Evolutionary conservation across 2,113 vertebrate genomes (phyloP), one percentile per base, ranked within the genome.

Genomic region (Lepidothrix coronata): DNA sequence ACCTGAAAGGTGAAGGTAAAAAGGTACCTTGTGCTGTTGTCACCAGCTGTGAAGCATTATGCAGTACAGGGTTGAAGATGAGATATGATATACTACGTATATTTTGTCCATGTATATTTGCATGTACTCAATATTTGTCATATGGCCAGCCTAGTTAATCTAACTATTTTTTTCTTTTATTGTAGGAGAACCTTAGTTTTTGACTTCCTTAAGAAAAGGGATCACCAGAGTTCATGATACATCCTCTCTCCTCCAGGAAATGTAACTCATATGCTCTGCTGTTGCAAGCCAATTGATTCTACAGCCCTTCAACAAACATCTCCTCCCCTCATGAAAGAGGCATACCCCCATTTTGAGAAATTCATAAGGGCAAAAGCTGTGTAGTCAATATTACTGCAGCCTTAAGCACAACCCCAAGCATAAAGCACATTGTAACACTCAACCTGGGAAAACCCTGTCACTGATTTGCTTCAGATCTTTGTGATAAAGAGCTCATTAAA

Each of bases 201-300:
- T 88, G 8, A 44, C 59, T 71, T 83, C 12, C 43, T 85, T 46
- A 49, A 59, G 49, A 55, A 88, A 90, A 41, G 1, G 0, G 0
- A 61, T 68, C 22, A 30, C 6, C 5, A 24, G 79, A 51, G 14
- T 46, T 57, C 14, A 24, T 44, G 21, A 8, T 61, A 24, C 7
- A 24, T 24, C 6, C 4, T 70, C 21, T 63, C 39, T 74, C 4
- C 25, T 85, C 14, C 25, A 41, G 0, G 0, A 68, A 76, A 57
- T 5, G 3, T 31, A 37, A 41, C 4, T 39, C 61, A 4, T 20
- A n/a, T 61, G 35, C 16, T 65, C 19, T 74, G 24, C 41, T 83
- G 7, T 70, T 80, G 41, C 37, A 94, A 67, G 25, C 22, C 23
- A 73, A 27, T 44, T 6, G 5, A 61, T 73, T 68, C 22, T 19